Evolutionary conservation across 1,140 invertebrate genomes (phyloP).

Genomic region (Theocolax elegans): DNA sequence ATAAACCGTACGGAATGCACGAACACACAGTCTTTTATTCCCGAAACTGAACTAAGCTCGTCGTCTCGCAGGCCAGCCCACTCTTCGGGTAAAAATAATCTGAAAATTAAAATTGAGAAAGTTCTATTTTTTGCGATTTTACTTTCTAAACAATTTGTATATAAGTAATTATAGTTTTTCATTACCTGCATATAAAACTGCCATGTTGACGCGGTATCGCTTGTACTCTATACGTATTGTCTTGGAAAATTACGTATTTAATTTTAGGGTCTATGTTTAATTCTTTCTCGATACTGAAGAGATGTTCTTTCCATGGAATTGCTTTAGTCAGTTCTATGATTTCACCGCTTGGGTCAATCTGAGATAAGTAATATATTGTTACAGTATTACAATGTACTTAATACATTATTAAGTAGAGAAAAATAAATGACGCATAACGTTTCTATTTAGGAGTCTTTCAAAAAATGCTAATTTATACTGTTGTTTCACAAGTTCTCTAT

Average conservation of each 20-base stretch:
- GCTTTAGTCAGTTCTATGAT: slow-evolving; percentile 79
- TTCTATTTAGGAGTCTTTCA: too few species aligned
- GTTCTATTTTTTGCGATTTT: neutral
- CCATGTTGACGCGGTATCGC: slow-evolving; percentile 77
- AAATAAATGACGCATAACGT: too few species aligned
- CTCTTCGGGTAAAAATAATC: slow-evolving; percentile 78
- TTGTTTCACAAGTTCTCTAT: too few species aligned
- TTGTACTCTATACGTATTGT: slow-evolving; percentile 82
- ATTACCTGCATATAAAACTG: slow-evolving; percentile 84
- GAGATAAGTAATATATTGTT: slow-evolving; percentile 14
- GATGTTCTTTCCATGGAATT: slow-evolving; percentile 91
- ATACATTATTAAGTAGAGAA: too few species aligned
- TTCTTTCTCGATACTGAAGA: slow-evolving; percentile 85
- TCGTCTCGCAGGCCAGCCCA: slow-evolving; percentile 89
- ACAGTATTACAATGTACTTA: neutral
- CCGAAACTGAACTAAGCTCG: slow-evolving; percentile 74
- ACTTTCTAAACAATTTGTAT: slow-evolving; percentile 7
- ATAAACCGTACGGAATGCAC: slow-evolving; percentile 92
- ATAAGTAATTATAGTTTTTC: neutral
- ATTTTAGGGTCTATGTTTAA: slow-evolving; percentile 72
- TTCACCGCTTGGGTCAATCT: slow-evolving; percentile 78
- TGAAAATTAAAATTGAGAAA: slow-evolving; percentile 66
- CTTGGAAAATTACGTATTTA: slow-evolving; percentile 83
- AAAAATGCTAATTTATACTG: too few species aligned
- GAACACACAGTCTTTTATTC: slow-evolving; percentile 84